A percentile compares a stretch with the other conserved stretches of the same genome.
These are phyloP conservation scores for Agrotis segetum DNA, from an alignment of 2,888 invertebrate species.

Conservation along the genomic window DNA sequence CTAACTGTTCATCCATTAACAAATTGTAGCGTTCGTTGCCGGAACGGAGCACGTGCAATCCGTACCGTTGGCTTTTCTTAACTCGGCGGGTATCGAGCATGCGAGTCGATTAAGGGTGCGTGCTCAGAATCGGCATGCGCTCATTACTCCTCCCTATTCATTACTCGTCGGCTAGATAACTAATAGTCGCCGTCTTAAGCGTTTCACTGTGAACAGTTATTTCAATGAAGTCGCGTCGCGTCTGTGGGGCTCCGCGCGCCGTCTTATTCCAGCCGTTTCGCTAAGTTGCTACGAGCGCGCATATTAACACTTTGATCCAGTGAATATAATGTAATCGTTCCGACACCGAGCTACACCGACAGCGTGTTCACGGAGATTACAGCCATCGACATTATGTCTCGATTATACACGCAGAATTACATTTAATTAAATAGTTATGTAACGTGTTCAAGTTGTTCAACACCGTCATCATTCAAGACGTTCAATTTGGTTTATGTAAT, in stretches of 20 bases:
- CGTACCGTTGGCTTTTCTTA: conserved; percentile 70
- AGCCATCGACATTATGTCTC: conserved; percentile 57
- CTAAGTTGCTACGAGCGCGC: conserved; percentile 61
- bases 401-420: conserved; percentile 54
- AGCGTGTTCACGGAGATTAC: conserved; percentile 54
- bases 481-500: conserved; percentile 17
- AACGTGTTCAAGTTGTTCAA: conserved; percentile 31
- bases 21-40: conserved; percentile 69
- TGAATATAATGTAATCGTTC: conserved; percentile 63
- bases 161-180: conserved; percentile 85
- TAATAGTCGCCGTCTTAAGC: conserved; percentile 82
- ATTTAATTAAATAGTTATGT: conserved; percentile 54
- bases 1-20: conserved; percentile 77
- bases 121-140: conserved; percentile 86
- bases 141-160: conserved; percentile 88
- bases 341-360: conserved; percentile 55
- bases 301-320: conserved; percentile 69
- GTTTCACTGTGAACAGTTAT: conserved; percentile 80
- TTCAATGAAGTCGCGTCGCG: conserved; percentile 78
- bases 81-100: conserved; percentile 60
- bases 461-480: conserved; percentile 12
- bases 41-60: conserved; percentile 75
- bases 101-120: conserved; percentile 84
- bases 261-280: conserved; percentile 58
- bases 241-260: conserved; percentile 45